Percentiles rank a stretch among this genome's conserved stretches.
These are phyloP conservation scores for Mormoops blainvillei DNA, from an alignment of 2,113 vertebrate species.

Conservation along the genomic window DNA sequence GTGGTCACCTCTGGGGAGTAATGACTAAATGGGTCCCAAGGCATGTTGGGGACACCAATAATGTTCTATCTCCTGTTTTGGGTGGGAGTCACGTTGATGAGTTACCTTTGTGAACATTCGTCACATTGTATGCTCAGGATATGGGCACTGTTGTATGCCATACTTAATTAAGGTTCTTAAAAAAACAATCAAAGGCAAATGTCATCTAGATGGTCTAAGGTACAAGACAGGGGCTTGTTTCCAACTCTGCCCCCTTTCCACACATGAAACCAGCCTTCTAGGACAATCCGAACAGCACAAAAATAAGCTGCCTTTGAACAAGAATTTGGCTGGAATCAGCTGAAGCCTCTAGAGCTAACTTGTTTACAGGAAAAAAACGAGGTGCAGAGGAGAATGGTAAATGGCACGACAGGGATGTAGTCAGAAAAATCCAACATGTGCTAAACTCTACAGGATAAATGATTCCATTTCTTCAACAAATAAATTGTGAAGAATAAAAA, in stretches of 20 bases:
- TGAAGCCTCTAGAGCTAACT: neutral
- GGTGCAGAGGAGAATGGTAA: neutral
- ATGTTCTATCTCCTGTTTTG: neutral
- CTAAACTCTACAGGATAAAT: neutral
- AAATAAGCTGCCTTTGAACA: neutral
- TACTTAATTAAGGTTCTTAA: neutral
- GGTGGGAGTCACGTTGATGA: neutral
- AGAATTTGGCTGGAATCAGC: neutral
- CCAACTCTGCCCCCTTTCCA: neutral
- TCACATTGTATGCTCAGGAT: neutral
- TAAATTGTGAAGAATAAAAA: neutral
- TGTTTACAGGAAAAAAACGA: neutral
- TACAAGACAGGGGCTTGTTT: neutral
- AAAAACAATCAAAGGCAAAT: neutral
- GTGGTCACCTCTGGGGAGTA: neutral
- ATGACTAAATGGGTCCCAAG: neutral
- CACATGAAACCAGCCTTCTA: neutral
- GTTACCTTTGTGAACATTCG: neutral
- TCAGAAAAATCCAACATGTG: neutral
- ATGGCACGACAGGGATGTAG: neutral
- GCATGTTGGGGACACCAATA: neutral
- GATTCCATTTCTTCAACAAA: neutral
- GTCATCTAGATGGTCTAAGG: neutral
- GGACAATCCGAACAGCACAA: neutral
- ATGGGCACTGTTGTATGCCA: neutral